Base-by-base conservation (phyloP, 2,797 vertebrate genomes). In the Hemibagrus guttatus region DNA sequence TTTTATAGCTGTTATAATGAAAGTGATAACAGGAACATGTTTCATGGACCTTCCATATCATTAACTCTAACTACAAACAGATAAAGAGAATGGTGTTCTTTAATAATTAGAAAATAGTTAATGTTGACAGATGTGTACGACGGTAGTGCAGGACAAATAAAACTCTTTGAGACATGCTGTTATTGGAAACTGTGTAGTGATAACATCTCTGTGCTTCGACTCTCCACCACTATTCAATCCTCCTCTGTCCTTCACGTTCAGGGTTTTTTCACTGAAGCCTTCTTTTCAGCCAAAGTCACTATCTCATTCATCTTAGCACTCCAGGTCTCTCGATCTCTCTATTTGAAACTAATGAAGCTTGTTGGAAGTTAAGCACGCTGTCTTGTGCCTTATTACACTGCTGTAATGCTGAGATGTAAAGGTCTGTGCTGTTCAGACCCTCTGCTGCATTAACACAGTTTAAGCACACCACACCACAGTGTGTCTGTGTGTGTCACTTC, bases 241-340 rank as follows among this genome's bases (percentile, higher is more conserved):
- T 61, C 19, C 35, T 35, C 54, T 35, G 42, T 28, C 54, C 83
- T 74, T 74, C 31, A 46, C 19, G 26, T 46, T 63, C 23, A 6
- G 23, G 28, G 46, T 49, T 80, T 69, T 35, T 54, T 58, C 56
- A 61, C 46, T 49, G 2, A 74, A 75, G 39, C 21, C n/a, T 79
- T 71, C 39, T 83, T 84, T 63, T 86, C 31, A 9, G 31, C 7
- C 28, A 9, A 19, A 81, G 26, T 78, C 83, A 90, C 85, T 82
- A 86, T 46, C 39, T 84, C 69, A 28, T 49, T 75, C 90, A 88
- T 90, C 86, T 87, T 91, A 54, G 58, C 31, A 14, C 79, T 74
- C 56, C 7, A 9, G 26, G 49, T 81, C 64, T 69, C 68, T 85
- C 74, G 58, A 26, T 85, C 54, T 46, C 75, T 69, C 75, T 64